Conservation (phyloP, 1,140 invertebrate genomes). For the Drosophila baimaii region DNA sequence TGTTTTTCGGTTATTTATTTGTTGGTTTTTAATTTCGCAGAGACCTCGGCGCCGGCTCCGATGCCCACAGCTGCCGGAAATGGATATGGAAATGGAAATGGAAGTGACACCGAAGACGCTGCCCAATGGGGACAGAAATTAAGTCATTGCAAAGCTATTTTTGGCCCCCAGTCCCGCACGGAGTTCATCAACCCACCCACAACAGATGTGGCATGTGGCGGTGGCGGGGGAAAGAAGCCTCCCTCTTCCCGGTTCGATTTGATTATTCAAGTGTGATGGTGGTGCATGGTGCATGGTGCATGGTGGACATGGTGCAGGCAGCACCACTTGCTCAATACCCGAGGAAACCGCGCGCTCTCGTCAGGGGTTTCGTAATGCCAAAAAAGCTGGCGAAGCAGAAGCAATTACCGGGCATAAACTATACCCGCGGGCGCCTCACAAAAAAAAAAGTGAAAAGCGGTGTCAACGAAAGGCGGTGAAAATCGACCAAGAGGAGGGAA, state of each 20-base stretch:
- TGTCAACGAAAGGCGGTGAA: constrained; percentile 47
- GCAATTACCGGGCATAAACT: constrained; percentile 35
- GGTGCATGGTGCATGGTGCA: too few species aligned
- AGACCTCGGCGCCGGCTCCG: constrained; percentile 17
- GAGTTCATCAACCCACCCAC: constrained; percentile 27
- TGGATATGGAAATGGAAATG: constrained; percentile 15
- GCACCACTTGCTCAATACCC: constrained; percentile 23
- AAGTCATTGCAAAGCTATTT: constrained; percentile 45
- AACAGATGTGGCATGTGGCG: constrained; percentile 9
- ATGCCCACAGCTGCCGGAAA: constrained; percentile 45
- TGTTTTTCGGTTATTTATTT: neutral
- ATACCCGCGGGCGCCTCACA: constrained; percentile 4
- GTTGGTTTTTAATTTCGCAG: neutral
- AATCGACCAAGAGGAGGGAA: neutral
- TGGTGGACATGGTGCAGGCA: neutral
- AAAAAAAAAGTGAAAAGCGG: constrained; percentile 39
- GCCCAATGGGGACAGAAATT: constrained; percentile 18
- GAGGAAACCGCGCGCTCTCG: neutral
- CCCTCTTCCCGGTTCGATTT: constrained; percentile 14
- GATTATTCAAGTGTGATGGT: constrained; percentile 29
- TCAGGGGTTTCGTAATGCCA: constrained; percentile 31
- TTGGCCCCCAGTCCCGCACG: neutral
- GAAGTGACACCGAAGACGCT: constrained; percentile 3
- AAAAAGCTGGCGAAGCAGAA: constrained; percentile 5
- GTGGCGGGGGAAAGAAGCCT: neutral